Conservation (phyloP, 2,113 vertebrate species). For the Monopterus albus region DNA sequence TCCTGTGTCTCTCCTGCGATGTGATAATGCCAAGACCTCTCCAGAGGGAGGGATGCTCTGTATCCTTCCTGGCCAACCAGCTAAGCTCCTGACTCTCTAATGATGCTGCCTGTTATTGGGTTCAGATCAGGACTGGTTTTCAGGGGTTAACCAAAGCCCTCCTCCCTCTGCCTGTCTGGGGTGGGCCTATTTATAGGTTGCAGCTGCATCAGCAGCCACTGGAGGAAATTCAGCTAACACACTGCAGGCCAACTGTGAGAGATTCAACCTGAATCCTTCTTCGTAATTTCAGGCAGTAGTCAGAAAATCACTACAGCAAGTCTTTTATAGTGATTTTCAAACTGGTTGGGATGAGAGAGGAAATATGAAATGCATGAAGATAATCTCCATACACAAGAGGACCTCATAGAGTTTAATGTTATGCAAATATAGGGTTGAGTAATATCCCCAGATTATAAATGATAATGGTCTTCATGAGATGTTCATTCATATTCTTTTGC, state of each 20-base stretch:
- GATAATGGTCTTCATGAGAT: constrained; percentile 23
- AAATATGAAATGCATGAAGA: neutral
- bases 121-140: constrained; percentile 67
- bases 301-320: constrained; percentile 19
- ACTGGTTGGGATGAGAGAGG: constrained; percentile 8
- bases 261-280: constrained; percentile 63
- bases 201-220: constrained; percentile 71
- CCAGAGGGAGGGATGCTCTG: constrained; percentile 10
- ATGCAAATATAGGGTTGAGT: neutral
- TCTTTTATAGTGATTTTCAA: constrained; percentile 2
- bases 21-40: constrained; percentile 17
- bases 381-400: constrained; percentile 14
- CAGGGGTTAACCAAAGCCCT: constrained; percentile 67
- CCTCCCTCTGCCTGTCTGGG: constrained; percentile 58
- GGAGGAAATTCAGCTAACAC: constrained; percentile 63
- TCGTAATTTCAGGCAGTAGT: constrained; percentile 34
- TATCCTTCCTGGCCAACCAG: constrained; percentile 19
- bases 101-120: constrained; percentile 58
- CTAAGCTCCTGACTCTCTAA: constrained; percentile 50
- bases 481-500: constrained; percentile 7
- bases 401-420: constrained; percentile 18
- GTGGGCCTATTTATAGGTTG: constrained; percentile 78
- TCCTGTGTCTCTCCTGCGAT: constrained; percentile 15
- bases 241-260: constrained; percentile 59
- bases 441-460: too few relatives aligned